These are phyloP conservation scores for Pantherophis vulpinus DNA, from an alignment of 2,797 vertebrate genomes.

Conservation along the genomic window DNA sequence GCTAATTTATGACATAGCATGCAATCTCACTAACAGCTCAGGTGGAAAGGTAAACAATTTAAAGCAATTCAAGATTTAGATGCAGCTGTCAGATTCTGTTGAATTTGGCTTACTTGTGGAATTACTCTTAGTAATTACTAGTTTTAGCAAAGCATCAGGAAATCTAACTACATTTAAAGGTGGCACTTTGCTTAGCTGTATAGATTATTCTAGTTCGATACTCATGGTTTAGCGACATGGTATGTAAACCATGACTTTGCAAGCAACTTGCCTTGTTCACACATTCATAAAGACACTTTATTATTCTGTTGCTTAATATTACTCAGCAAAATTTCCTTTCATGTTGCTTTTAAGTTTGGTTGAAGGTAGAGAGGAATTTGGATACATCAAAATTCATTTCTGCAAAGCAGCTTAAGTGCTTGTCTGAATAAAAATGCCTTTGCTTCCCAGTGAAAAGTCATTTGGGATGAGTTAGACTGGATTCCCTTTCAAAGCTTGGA, in stretches of 20 bases:
- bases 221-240: not conserved
- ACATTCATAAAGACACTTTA: not conserved
- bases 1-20: conserved; percentile 57
- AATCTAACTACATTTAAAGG: conserved; percentile 7
- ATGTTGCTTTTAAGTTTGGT: not conserved
- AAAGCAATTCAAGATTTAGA: conserved; percentile 31
- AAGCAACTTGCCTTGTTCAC: not conserved
- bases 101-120: not conserved
- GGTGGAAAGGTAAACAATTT: conserved; percentile 29
- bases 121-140: conserved; percentile 28
- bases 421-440: not conserved
- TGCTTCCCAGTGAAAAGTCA: not conserved
- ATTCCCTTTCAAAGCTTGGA: not conserved
- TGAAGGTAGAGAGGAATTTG: not conserved
- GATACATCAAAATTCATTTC: not conserved
- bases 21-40: conserved; percentile 25
- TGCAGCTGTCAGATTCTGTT: not conserved
- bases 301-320: not conserved
- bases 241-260: not conserved
- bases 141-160: not conserved
- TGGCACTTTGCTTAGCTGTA: not conserved
- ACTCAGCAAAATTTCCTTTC: not conserved
- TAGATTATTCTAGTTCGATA: not conserved
- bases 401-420: not conserved
- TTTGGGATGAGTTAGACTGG: not conserved